These are phyloP conservation scores for Chionis minor DNA, from an alignment of 2,113 vertebrate species.

Conservation along the genomic window DNA sequence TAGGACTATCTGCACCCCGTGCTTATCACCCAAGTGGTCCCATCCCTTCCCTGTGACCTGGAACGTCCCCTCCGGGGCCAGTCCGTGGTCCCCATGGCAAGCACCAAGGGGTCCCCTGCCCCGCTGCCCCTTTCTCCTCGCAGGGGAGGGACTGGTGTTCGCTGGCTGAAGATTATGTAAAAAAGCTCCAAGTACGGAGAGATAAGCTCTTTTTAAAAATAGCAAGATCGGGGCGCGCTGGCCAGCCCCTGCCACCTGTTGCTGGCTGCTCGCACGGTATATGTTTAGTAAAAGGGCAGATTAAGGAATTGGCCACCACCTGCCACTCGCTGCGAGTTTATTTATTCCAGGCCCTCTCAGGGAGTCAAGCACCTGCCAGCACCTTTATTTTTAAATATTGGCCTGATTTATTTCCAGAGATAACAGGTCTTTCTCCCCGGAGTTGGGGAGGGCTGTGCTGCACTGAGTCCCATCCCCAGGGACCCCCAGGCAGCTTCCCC, in stretches of 20 bases:
- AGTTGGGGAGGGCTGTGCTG: background rate
- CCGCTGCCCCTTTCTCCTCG: background rate
- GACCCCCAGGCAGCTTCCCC: background rate
- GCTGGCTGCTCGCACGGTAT: background rate
- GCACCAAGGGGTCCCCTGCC: background rate
- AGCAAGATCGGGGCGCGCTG: background rate
- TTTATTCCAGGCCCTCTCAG: background rate
- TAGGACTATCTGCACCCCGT: accelerated
- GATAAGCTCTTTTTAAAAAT: slow-evolving; percentile 61
- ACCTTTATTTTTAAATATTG: slow-evolving; percentile 60
- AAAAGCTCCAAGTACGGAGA: background rate
- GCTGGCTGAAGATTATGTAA: slow-evolving; percentile 32
- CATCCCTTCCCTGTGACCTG: background rate
- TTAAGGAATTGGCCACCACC: slow-evolving; percentile 33
- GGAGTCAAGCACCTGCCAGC: slow-evolving; percentile 19
- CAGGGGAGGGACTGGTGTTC: background rate
- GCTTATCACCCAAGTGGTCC: background rate
- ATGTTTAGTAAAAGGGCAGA: slow-evolving; percentile 13
- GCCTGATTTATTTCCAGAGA: slow-evolving; percentile 31
- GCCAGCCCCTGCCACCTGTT: slow-evolving; percentile 45
- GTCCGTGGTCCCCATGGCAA: accelerated
- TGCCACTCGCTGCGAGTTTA: slow-evolving; percentile 8
- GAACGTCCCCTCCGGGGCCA: background rate
- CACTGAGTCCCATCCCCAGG: background rate
- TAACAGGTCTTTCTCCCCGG: background rate